phyloP scores from a whole-genome alignment of 1,140 invertebrate species.

The Lerema accius region DNA sequence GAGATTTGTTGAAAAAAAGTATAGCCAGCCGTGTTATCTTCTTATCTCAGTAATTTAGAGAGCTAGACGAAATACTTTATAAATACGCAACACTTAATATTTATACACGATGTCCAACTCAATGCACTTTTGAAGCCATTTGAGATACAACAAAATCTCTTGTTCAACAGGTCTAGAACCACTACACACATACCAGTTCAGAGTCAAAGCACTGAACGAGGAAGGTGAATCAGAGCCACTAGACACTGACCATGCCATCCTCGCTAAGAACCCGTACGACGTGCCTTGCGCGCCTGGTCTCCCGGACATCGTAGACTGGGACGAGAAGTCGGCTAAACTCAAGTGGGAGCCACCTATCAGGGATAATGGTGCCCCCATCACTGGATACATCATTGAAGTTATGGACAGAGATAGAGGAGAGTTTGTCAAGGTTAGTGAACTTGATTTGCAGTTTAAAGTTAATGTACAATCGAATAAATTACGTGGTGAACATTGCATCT shows the following conservation, averaged over 20 bases:
- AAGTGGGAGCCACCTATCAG: slow-evolving; percentile 98
- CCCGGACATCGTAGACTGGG: slow-evolving; percentile 96
- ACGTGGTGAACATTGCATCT: no score
- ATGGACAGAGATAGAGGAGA: slow-evolving; percentile 85
- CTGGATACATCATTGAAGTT: slow-evolving; percentile 93
- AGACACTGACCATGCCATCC: slow-evolving; percentile 92
- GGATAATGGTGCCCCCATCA: slow-evolving; percentile 98
- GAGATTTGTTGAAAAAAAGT: no score
- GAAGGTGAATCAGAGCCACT: slow-evolving; percentile 97
- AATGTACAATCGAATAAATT: no score
- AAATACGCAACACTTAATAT: background rate
- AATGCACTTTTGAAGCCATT: no score
- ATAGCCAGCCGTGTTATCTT: no score
- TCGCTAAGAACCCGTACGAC: slow-evolving; percentile 98
- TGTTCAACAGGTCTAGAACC: slow-evolving; percentile 89
- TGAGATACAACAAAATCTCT: background rate
- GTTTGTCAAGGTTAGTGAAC: slow-evolving; percentile 81
- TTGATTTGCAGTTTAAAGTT: no score
- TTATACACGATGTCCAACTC: no score
- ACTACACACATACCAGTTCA: slow-evolving; percentile 96
- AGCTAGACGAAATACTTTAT: background rate
- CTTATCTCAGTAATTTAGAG: no score
- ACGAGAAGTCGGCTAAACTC: slow-evolving; percentile 95
- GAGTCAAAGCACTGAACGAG: slow-evolving; percentile 97
- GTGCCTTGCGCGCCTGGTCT: slow-evolving; percentile 93